Evolutionary conservation across 2,888 invertebrate genomes (phyloP), one percentile per base, ranked within the genome.

Genomic region (Ypsolopha scabrella): DNA sequence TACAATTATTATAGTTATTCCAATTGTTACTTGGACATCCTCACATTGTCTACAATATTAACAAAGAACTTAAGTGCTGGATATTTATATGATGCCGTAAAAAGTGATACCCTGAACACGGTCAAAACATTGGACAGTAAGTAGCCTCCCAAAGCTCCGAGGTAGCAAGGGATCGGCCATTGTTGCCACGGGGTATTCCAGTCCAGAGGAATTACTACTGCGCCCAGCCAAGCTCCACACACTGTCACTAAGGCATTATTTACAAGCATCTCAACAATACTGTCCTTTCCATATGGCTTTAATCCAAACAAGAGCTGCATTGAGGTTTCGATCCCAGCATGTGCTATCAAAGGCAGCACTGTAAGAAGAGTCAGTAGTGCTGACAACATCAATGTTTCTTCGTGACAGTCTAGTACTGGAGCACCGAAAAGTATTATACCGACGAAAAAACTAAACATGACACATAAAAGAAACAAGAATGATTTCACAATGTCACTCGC

Each of bases 101-200:
- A 70, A 6, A 85, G 53, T 0, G 80, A 64, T 0, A 81, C 70
- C 68, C 81, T 87, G 13, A 86, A 61, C 44, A 89, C 72, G n/a
- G 85, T 86, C 43, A 89, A 54, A 14, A 89, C 81, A 74, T 90
- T 88, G 1, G 89, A 87, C 9, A 87, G 56, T 4, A 88, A 71
- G 62, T 88, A 91, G 6, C 92, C 93, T 48, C 88, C 68, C 0
- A 93, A 67, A 1, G 92, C 90, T n/a, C 93, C 93, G 0, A 90
- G 75, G 54, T 90, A 88, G 62, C 92, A 93, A 0, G 93, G 91
- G 59, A 92, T 90, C 0, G 93, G 93, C 93, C 93, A 93, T 53
- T 79, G 89, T 83, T 96, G 96, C 95, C 96, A 97, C 0, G 94
- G 93, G 48, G 92, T 88, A 72, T 96, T 94, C 97, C 97, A 97